A percentile compares a stretch with the other conserved stretches of the same genome.
Evolutionary conservation across 2,797 vertebrate genomes (phyloP).

Genomic region (Bovichtus variegatus): DNA sequence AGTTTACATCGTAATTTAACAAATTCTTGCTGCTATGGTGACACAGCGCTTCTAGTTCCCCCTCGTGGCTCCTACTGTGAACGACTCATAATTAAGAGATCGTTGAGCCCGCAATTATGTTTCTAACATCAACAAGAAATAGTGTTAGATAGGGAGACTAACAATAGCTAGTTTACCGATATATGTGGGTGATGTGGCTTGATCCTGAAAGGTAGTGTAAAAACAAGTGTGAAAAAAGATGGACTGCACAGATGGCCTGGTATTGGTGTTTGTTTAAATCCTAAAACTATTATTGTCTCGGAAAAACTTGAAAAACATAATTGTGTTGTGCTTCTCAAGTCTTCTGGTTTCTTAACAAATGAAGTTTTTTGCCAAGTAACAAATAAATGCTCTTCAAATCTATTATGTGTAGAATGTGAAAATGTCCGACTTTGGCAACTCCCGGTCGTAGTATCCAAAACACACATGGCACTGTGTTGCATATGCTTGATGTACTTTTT

Average conservation of each 20-base stretch:
- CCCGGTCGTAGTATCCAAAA: neutral
- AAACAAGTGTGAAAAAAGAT: conserved; percentile 44
- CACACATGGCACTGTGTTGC: too few relatives aligned
- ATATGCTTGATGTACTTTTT: too few relatives aligned
- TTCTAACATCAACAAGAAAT: neutral
- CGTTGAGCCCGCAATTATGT: neutral
- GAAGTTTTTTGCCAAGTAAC: neutral
- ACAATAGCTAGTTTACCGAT: conserved; percentile 26
- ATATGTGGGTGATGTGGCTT: conserved; percentile 35
- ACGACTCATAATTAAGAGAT: neutral
- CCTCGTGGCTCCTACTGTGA: conserved; percentile 18
- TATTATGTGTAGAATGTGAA: neutral
- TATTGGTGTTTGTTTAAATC: conserved; percentile 23
- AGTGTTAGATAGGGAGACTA: conserved; percentile 11
- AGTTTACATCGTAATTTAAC: neutral
- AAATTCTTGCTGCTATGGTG: neutral
- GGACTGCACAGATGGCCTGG: conserved; percentile 35
- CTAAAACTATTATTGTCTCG: conserved; percentile 23
- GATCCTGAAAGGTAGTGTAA: conserved; percentile 28
- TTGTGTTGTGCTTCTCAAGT: neutral
- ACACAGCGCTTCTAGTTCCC: neutral
- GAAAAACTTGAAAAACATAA: conserved; percentile 1
- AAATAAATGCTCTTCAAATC: neutral
- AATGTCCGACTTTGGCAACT: neutral
- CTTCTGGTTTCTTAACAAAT: neutral